These are phyloP conservation scores for Cerastis rubricosa DNA, from an alignment of 2,888 invertebrate species.

Conservation along the genomic window DNA sequence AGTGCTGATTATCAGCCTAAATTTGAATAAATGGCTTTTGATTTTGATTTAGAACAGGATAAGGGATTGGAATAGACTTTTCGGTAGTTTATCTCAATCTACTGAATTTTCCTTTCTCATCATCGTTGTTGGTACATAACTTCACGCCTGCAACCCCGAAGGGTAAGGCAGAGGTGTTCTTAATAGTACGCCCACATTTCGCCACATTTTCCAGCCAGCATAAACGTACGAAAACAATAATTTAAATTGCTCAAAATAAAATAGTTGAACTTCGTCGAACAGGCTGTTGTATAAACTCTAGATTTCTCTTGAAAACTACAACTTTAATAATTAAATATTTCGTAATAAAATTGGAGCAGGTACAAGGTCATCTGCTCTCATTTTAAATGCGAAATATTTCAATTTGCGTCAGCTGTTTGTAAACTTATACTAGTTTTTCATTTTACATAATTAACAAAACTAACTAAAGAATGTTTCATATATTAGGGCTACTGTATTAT, in stretches of 20 bases:
- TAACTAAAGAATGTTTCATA: background rate
- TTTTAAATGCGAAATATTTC: conserved; percentile 7
- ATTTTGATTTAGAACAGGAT: no score
- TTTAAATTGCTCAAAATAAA: background rate
- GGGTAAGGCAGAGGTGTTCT: no score
- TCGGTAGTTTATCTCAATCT: background rate
- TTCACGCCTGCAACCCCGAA: no score
- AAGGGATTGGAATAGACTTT: background rate
- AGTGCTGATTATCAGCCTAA: no score
- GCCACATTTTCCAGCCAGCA: no score
- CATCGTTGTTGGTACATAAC: no score
- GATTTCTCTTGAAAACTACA: background rate
- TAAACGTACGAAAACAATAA: background rate
- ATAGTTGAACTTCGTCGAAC: background rate
- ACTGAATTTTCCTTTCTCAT: background rate
- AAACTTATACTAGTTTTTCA: background rate
- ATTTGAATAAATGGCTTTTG: no score
- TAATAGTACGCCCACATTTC: no score
- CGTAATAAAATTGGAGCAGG: conserved; percentile 5
- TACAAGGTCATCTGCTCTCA: conserved; percentile 7
- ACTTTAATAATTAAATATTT: conserved; percentile 28
- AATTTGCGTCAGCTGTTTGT: conserved; percentile 7
- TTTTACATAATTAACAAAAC: conserved; percentile 1
- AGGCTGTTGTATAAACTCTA: background rate
- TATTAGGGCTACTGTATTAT: background rate